phyloP scores from a whole-genome alignment of 2,888 invertebrate genomes.

The Lycocerus yunnanus region DNA sequence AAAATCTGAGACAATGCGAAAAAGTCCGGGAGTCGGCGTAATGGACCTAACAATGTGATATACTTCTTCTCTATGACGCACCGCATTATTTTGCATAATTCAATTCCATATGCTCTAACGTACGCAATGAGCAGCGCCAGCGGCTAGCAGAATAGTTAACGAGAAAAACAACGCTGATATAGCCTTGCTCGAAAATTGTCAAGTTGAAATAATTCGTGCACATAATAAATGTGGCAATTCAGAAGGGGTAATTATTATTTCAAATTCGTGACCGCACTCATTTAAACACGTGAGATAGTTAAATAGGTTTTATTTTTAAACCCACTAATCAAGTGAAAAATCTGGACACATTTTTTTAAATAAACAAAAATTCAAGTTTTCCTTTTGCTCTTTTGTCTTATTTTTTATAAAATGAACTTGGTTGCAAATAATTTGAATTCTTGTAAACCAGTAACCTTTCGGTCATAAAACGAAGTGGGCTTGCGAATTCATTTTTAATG shows the following conservation, averaged over 20 bases:
- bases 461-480: not conserved
- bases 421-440: not conserved
- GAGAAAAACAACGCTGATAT: not conserved
- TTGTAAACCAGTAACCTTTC: not conserved
- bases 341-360: not conserved
- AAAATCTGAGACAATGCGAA: not conserved
- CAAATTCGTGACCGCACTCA: not conserved
- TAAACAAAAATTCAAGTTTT: too few relatives aligned
- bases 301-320: not conserved
- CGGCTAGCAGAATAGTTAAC: not conserved
- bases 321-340: not conserved
- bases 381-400: not conserved
- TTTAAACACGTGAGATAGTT: not conserved
- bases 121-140: not conserved
- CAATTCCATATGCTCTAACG: not conserved
- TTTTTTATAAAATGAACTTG: not conserved
- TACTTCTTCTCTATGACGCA: not conserved
- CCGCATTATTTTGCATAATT: not conserved
- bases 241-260: not conserved
- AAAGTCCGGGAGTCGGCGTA: not conserved
- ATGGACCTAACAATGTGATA: not conserved
- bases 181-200: not conserved
- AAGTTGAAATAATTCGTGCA: not conserved
- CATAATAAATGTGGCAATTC: not conserved
- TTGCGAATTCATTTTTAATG: not conserved